Evolutionary conservation across 2,888 invertebrate genomes (phyloP), one percentile per base, ranked within the genome.

Genomic region (Dexiosoma caninum): DNA sequence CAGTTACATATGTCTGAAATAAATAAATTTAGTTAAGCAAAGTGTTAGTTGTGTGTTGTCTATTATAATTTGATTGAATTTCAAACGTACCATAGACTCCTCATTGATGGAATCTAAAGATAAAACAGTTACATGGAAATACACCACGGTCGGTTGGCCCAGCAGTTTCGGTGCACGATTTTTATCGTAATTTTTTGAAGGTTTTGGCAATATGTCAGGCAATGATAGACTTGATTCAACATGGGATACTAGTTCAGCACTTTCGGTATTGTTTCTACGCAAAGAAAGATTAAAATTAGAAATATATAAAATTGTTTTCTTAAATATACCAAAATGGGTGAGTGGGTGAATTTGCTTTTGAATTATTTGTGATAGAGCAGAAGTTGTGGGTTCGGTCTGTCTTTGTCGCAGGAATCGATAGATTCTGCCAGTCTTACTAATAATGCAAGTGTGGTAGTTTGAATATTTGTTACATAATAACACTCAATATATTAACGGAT

Each of bases 41-140:
- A 4, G n/a, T n/a, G n/a, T n/a, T n/a, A n/a, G 40, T 16, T 5
- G 0, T n/a, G n/a, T 14, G 23, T 1, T 19, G 1, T 12, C 30
- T 60, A 19, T 32, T 32, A 19, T 4, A 5, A 32, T n/a, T 32
- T n/a, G 0, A 0, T 12, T 5, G n/a, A 5, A 14, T 23, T 10
- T 32, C 4, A 12, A n/a, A 40, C 51, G 57, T 83, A 89, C 89
- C 97, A 98, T 98, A 49, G 97, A 97, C 90, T 97, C 97, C 89
- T 97, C 98, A 88, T 97, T 97, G 83, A 98, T 97, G n/a, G 97
- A 97, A 91, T 97, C 97, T 84, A 97, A 91, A 57, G 96, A 96
- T 78, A 97, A 91, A 1, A 97, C 97, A 8, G 97, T 97, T 60
- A 97, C 96, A 87, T 97, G 97, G 87, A 97, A 97, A 89, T 96